Conservation (phyloP, 2,113 vertebrate species). For the Corythaeola cristata region DNA sequence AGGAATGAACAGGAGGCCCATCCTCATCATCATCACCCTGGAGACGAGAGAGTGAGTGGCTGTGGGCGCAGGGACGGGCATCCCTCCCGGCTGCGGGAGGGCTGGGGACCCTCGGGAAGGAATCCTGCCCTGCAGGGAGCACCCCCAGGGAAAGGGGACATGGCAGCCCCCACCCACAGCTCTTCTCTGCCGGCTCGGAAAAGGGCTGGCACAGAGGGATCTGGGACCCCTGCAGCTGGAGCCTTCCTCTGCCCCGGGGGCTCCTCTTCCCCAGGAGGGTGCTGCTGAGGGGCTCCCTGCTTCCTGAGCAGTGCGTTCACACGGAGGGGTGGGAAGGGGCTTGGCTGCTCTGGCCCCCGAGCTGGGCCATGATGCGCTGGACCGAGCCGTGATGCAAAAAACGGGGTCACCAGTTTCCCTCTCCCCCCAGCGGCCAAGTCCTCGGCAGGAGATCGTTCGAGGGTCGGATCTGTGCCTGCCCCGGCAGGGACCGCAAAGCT, state of each 20-base stretch:
- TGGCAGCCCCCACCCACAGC: rapidly evolving
- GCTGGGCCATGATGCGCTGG: rapidly evolving
- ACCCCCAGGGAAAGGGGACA: background rate
- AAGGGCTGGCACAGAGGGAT: background rate
- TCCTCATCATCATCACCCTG: constrained; percentile 97
- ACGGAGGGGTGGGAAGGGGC: background rate
- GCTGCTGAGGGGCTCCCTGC: background rate
- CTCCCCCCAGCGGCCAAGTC: constrained; percentile 76
- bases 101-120: background rate
- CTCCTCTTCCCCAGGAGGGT: background rate
- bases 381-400: rapidly evolving
- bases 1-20: constrained; percentile 98
- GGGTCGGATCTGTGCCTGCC: constrained; percentile 95
- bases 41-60: constrained; percentile 93
- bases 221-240: background rate
- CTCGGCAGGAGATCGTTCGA: constrained; percentile 81
- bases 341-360: background rate
- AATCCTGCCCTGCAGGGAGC: background rate
- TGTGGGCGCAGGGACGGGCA: background rate
- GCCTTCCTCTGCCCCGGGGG: background rate
- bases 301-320: background rate
- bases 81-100: background rate
- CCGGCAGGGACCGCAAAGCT: constrained; percentile 92
- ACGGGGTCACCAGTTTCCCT: background rate
- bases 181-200: background rate